phyloP scores from a whole-genome alignment of 2,888 invertebrate species.

The Dolomedes plantarius region DNA sequence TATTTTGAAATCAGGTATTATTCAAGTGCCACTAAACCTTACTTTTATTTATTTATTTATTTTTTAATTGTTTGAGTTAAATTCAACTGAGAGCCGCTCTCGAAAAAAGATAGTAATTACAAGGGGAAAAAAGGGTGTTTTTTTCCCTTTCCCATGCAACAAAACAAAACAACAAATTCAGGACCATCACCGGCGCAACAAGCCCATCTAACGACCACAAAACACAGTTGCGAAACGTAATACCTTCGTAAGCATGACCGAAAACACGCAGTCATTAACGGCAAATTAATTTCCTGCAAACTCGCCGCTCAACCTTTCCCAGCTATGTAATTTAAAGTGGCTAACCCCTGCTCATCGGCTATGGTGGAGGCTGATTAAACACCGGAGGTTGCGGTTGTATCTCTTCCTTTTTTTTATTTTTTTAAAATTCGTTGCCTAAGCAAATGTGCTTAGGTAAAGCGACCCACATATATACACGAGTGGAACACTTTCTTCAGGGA shows the following conservation, averaged over 20 bases:
- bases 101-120: too few species aligned
- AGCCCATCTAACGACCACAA: too few species aligned
- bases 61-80: too few species aligned
- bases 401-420: not conserved
- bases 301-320: not conserved
- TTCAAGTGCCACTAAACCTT: too few species aligned
- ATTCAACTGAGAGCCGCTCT: too few species aligned
- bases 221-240: not conserved
- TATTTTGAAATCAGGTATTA: too few species aligned
- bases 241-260: not conserved
- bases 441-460: not conserved
- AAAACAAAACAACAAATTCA: too few species aligned
- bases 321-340: not conserved
- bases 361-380: not conserved
- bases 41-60: too few species aligned
- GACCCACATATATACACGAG: not conserved
- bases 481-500: not conserved
- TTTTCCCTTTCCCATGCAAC: too few species aligned
- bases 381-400: not conserved
- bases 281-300: not conserved
- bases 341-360: not conserved
- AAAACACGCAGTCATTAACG: not conserved
- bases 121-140: too few species aligned
- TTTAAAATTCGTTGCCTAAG: not conserved
- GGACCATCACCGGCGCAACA: too few species aligned